A percentile compares a stretch with the other conserved stretches of the same genome.
Conservation (phyloP, 2,888 invertebrate genomes). For the Bedellia somnulentella region DNA sequence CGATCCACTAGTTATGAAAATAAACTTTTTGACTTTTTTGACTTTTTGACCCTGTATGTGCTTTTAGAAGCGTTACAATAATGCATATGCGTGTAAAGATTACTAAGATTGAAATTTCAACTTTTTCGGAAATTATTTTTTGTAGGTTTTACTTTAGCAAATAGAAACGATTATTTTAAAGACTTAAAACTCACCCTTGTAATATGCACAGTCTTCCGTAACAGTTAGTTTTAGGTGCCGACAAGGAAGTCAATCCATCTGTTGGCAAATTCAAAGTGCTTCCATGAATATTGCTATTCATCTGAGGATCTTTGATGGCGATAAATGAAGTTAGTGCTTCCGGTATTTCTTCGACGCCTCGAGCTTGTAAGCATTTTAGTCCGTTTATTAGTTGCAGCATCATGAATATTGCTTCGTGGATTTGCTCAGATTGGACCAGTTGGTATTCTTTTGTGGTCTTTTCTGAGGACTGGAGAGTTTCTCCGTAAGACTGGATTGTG, state of each 20-base stretch:
- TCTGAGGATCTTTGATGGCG: constrained; percentile 63
- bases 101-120: no score
- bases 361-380: constrained; percentile 78
- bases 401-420: constrained; percentile 73
- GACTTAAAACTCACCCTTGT: constrained; percentile 64
- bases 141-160: no score
- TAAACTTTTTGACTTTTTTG: no score
- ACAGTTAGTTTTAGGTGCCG: constrained; percentile 48
- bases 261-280: constrained; percentile 25
- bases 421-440: constrained; percentile 48
- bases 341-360: constrained; percentile 79
- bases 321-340: constrained; percentile 72
- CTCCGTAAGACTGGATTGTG: constrained; percentile 72
- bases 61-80: no score
- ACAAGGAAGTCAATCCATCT: constrained; percentile 45
- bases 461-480: constrained; percentile 60
- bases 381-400: constrained; percentile 81
- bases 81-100: no score
- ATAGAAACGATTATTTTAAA: no score
- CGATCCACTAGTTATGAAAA: no score
- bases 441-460: constrained; percentile 39
- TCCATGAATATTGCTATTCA: constrained; percentile 17
- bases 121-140: no score
- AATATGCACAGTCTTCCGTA: constrained; percentile 71
- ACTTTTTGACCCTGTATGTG: no score